These are phyloP conservation scores for Microcebus jonahi DNA, from an alignment of 2,113 vertebrate species.

Conservation along the genomic window DNA sequence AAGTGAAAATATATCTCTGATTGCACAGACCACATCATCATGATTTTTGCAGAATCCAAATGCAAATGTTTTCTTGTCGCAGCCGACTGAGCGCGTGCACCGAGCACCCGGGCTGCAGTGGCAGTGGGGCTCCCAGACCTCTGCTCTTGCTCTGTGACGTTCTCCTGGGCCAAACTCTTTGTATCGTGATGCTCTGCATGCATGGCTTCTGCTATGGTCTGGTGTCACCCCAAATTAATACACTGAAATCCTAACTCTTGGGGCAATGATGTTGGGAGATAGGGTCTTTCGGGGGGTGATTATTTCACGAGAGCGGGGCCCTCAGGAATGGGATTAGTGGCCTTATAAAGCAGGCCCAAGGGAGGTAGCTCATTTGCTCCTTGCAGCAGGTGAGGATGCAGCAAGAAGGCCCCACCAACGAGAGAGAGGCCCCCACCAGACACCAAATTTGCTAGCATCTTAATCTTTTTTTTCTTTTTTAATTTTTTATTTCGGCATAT, in stretches of 20 bases:
- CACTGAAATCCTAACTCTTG: neutral
- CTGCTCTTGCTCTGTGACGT: too few species aligned
- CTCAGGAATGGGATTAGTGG: neutral
- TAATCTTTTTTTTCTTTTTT: neutral
- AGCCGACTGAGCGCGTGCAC: too few species aligned
- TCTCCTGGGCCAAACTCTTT: too few species aligned
- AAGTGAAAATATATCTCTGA: too few species aligned
- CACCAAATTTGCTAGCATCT: neutral
- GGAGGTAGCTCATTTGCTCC: neutral
- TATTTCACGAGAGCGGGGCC: neutral
- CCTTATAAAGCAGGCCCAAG: neutral
- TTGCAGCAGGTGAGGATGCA: neutral
- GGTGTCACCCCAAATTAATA: neutral
- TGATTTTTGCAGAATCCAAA: too few species aligned
- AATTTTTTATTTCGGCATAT: too few species aligned
- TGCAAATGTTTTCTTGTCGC: too few species aligned
- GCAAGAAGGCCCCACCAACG: too few species aligned
- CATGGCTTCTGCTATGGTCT: neutral
- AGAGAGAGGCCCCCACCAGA: too few species aligned
- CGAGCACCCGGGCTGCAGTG: too few species aligned
- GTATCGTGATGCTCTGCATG: too few species aligned
- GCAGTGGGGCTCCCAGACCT: neutral
- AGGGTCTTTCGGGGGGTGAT: neutral
- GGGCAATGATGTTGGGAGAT: neutral
- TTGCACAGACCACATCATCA: too few species aligned